These are phyloP conservation scores for Isichthys henryi DNA, from an alignment of 2,113 vertebrate genomes.

Conservation along the genomic window DNA sequence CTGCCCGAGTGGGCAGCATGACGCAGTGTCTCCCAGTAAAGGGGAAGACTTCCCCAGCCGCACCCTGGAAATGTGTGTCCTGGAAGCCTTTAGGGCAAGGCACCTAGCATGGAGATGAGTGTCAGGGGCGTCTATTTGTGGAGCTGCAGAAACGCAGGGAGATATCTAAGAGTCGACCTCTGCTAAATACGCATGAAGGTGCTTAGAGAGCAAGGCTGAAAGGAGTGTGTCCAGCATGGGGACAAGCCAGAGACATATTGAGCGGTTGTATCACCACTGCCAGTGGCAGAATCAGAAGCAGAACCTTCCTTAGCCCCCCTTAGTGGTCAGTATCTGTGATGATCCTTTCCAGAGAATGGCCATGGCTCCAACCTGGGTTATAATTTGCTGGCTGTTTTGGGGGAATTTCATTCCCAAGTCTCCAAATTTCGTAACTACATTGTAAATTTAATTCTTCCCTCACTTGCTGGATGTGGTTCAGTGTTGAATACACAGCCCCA, in stretches of 20 bases:
- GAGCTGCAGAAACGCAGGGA: slow-evolving; percentile 38
- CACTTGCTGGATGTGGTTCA: not conserved
- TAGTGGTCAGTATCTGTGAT: not conserved
- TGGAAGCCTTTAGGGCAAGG: slow-evolving; percentile 60
- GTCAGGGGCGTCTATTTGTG: slow-evolving; percentile 61
- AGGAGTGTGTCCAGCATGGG: not conserved
- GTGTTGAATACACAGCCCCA: not conserved
- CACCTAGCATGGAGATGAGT: slow-evolving; percentile 61
- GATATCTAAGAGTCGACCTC: slow-evolving; percentile 45
- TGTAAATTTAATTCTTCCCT: not conserved
- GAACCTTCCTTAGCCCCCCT: not conserved
- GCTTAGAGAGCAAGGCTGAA: not conserved
- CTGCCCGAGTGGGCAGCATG: not conserved
- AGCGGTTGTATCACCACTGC: not conserved
- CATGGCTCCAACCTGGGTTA: not conserved
- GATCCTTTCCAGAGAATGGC: not conserved
- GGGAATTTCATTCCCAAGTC: not conserved
- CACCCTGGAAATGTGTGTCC: not conserved
- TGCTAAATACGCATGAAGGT: not conserved
- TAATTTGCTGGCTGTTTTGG: not conserved
- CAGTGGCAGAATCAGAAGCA: not conserved
- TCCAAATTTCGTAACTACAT: not conserved
- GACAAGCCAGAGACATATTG: not conserved
- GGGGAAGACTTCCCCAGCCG: not conserved
- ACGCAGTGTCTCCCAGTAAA: not conserved